Conservation (phyloP, 2,113 vertebrate species). For the Gasterosteus nipponicus region DNA sequence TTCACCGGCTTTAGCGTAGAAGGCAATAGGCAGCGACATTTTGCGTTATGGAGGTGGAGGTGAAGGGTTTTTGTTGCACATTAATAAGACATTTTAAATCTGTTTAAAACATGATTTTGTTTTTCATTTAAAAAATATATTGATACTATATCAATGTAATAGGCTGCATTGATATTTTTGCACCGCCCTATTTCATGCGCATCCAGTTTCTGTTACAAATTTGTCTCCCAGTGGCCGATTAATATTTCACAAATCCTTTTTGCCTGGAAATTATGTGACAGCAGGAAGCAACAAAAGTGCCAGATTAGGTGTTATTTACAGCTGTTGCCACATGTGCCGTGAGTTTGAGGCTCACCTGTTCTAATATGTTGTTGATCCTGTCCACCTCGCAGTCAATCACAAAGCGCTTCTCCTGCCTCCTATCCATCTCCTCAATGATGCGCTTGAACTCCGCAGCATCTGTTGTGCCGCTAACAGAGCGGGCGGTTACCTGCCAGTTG, state of each 20-base stretch:
- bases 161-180: neutral
- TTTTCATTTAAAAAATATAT: no score
- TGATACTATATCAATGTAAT: no score
- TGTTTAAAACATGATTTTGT: no score
- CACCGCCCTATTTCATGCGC: neutral
- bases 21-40: no score
- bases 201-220: neutral
- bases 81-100: no score
- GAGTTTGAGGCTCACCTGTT: conserved; percentile 86
- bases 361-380: conserved; percentile 96
- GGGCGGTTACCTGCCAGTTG: conserved; percentile 99
- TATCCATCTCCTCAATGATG: conserved; percentile 99
- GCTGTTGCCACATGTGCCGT: neutral
- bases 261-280: conserved; percentile 11
- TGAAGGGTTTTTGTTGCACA: no score
- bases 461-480: conserved; percentile 94
- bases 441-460: conserved; percentile 94
- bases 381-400: conserved; percentile 98
- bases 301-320: neutral
- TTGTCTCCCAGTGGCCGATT: neutral
- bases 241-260: neutral
- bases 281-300: neutral
- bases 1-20: no score
- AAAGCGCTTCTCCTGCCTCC: conserved; percentile 95
- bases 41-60: no score